These are phyloP conservation scores for Lycocerus yunnanus DNA, from an alignment of 2,888 invertebrate genomes.

Conservation along the genomic window DNA sequence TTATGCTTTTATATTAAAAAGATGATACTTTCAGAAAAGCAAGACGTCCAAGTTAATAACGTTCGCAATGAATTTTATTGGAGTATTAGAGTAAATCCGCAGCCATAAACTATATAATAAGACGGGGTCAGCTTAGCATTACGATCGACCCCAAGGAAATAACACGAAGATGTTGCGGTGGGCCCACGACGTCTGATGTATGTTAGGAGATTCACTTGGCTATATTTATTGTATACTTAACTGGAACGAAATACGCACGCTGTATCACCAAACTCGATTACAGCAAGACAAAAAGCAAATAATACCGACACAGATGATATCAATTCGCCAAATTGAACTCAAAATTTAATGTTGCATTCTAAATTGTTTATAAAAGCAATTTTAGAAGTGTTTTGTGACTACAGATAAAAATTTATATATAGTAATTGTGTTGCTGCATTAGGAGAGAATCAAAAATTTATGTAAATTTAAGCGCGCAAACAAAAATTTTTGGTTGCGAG, in stretches of 20 bases:
- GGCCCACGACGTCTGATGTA: constrained; percentile 50
- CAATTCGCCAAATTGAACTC: constrained; percentile 31
- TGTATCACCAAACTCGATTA: constrained; percentile 40
- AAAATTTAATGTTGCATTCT: constrained; percentile 24
- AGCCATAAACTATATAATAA: constrained; percentile 33
- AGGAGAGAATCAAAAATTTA: background rate
- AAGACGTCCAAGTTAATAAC: constrained; percentile 14
- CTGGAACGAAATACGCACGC: constrained; percentile 50
- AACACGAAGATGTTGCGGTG: constrained; percentile 49
- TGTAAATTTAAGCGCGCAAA: background rate
- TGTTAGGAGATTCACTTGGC: constrained; percentile 52
- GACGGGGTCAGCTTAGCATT: constrained; percentile 37
- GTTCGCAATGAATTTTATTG: constrained; percentile 29
- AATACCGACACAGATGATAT: constrained; percentile 37
- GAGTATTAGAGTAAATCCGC: constrained; percentile 31
- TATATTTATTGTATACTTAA: constrained; percentile 57
- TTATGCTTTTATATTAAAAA: constrained; percentile 18
- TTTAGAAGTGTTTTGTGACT: constrained; percentile 31
- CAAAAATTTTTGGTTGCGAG: background rate
- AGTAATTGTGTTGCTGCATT: background rate
- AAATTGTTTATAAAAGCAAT: constrained; percentile 39
- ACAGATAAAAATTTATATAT: background rate
- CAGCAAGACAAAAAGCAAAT: constrained; percentile 44
- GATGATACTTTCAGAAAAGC: background rate
- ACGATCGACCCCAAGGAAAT: constrained; percentile 53